A percentile compares a stretch with the other conserved stretches of the same genome.
Evolutionary conservation across 2,113 vertebrate species (phyloP).

Genomic region (Alligator sinensis): DNA sequence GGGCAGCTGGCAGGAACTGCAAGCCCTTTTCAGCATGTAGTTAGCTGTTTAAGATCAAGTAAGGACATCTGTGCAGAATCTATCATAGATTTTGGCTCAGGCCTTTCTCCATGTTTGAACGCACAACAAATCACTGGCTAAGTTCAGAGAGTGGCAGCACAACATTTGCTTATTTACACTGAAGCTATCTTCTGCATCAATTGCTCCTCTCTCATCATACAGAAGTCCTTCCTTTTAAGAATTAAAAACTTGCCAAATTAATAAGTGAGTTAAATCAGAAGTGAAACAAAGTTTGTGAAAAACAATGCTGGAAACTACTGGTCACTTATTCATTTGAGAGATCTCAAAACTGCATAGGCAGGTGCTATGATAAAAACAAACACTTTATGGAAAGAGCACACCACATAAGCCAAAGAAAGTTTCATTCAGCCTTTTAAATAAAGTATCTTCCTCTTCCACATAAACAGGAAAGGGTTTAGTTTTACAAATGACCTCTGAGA

Average conservation of each 20-base stretch:
- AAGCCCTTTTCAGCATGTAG: neutral
- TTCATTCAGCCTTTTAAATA: neutral
- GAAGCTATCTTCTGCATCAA: neutral
- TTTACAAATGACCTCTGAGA: neutral
- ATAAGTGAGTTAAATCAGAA: neutral
- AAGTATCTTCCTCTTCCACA: neutral
- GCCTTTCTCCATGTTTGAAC: neutral
- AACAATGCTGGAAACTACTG: neutral
- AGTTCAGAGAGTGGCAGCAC: neutral
- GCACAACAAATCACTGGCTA: neutral
- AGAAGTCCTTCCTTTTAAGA: neutral
- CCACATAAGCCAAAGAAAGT: neutral
- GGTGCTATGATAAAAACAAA: neutral
- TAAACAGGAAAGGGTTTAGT: neutral
- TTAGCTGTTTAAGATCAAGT: neutral
- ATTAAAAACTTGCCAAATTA: neutral
- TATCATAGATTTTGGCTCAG: neutral
- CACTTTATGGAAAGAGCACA: fast-evolving
- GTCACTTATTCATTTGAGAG: neutral
- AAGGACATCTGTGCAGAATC: neutral
- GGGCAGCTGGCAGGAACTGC: neutral
- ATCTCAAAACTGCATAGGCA: neutral
- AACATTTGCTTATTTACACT: neutral
- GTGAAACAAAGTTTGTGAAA: neutral
- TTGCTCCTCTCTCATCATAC: neutral